Evolutionary conservation across 2,113 vertebrate genomes (phyloP), one percentile per base, ranked within the genome.

Genomic region (Podarcis cretensis): DNA sequence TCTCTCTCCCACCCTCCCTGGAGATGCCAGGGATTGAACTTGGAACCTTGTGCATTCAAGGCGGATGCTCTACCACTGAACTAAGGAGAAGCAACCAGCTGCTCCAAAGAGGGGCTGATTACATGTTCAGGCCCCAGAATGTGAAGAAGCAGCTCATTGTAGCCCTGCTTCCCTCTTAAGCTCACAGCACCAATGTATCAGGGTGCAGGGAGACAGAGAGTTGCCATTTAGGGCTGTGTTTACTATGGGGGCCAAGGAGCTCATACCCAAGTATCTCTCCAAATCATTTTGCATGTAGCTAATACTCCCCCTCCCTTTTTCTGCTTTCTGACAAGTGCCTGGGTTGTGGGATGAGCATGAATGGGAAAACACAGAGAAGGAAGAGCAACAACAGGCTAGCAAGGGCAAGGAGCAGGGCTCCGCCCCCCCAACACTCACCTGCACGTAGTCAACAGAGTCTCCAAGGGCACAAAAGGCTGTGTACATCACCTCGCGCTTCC

Each of bases 401-500:
- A 14, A 20, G 21, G 35, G 37, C 6, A 7, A 16, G 25, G 37
- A 27, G 37, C 6, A 77, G 75, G 23, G 16, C 37, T 0, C 63
- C 0, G 1, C 6, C 63, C 54, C 6, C 0, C 6, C 0, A 0
- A 5, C 37, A 3, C 95, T 95, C 93, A 99, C 99, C 99, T 99
- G 99, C 73, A 99, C 96, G 14, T 99, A 99, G 90, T 99, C 98
- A 96, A 99, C 98, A 0, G 98, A 98, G 95, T 98, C 97, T 4
- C 98, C 99, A 0, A 99, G 98, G 0, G 98, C 99, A 92, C 98
- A 98, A 92, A 99, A 99, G 86, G 99, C 99, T 0, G 99, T 99
- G 97, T 99, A 99, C 99, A 99, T 99, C 94, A 99, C 99, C 94
- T 99, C 99, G 37, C 99, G 96, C 95, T 99, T 99, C 63, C 99